phyloP scores from a whole-genome alignment of 2,888 invertebrate genomes.

The Apamea crenata region DNA sequence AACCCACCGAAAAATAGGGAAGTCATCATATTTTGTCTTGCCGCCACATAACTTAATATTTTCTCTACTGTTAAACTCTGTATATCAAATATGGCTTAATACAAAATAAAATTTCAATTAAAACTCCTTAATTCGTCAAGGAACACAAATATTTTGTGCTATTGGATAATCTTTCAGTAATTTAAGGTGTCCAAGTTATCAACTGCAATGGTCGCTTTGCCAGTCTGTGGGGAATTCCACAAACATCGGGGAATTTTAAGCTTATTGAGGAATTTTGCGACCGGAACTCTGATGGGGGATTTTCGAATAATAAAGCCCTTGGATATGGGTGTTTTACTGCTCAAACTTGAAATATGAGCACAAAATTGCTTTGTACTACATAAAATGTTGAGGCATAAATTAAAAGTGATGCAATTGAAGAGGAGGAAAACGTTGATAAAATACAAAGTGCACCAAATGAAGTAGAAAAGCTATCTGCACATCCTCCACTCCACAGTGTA shows the following conservation, averaged over 20 bases:
- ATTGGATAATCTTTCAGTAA: conserved; percentile 41
- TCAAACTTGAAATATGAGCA: conserved; percentile 24
- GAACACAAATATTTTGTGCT: conserved; percentile 26
- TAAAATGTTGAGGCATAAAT: background rate
- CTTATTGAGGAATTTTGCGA: conserved; percentile 62
- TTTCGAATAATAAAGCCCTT: conserved; percentile 55
- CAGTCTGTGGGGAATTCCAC: conserved; percentile 51
- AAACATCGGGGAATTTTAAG: conserved; percentile 61
- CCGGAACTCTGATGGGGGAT: conserved; percentile 59
- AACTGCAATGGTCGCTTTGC: conserved; percentile 43
- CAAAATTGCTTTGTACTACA: background rate
- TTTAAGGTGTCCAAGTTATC: conserved; percentile 47
- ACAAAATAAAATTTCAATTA: background rate
- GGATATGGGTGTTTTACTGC: conserved; percentile 43
- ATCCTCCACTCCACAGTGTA: background rate
- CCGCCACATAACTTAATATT: background rate
- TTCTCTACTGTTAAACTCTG: background rate
- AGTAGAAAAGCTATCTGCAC: background rate
- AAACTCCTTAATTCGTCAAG: background rate
- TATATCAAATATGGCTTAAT: background rate
- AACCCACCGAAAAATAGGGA: background rate
- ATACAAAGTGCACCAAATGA: background rate
- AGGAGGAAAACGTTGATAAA: background rate
- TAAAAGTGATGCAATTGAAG: background rate
- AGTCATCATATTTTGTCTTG: background rate